A percentile compares a stretch with the other conserved stretches of the same genome.
Conservation (phyloP, 2,888 invertebrate species). For the Scaptodrosophila latifasciaeformis region DNA sequence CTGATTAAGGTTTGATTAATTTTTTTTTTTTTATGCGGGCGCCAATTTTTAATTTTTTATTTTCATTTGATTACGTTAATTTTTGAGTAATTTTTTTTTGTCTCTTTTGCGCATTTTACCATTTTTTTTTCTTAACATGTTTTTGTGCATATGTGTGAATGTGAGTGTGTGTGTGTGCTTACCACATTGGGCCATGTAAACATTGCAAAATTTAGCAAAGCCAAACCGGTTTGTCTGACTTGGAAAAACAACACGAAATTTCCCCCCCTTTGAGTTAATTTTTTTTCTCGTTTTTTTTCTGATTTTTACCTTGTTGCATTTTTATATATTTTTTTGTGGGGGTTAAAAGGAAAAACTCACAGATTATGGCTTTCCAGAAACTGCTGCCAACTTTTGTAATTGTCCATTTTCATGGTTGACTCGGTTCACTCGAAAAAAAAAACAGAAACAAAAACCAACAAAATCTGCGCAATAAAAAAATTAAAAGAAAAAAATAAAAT, state of each 20-base stretch:
- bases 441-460: not conserved
- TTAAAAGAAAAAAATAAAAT: not conserved
- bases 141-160: too few species aligned
- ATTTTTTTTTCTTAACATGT: too few species aligned
- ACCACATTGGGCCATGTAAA: not conserved
- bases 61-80: too few species aligned
- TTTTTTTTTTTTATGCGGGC: too few species aligned
- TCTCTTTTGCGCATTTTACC: too few species aligned
- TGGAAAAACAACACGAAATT: too few species aligned
- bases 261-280: too few species aligned
- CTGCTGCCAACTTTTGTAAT: slow-evolving; percentile 36
- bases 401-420: slow-evolving; percentile 11
- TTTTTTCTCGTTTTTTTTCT: not conserved
- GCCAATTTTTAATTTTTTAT: too few species aligned
- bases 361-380: slow-evolving; percentile 59
- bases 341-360: slow-evolving; percentile 32
- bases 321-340: not conserved
- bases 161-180: too few species aligned
- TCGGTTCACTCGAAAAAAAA: not conserved
- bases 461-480: not conserved
- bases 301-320: slow-evolving; percentile 9
- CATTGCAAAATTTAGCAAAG: slow-evolving; percentile 23
- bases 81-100: too few species aligned
- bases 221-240: slow-evolving; percentile 34
- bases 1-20: too few species aligned